Conservation (phyloP, 2,113 vertebrate species). For the Nesogale talazaci region DNA sequence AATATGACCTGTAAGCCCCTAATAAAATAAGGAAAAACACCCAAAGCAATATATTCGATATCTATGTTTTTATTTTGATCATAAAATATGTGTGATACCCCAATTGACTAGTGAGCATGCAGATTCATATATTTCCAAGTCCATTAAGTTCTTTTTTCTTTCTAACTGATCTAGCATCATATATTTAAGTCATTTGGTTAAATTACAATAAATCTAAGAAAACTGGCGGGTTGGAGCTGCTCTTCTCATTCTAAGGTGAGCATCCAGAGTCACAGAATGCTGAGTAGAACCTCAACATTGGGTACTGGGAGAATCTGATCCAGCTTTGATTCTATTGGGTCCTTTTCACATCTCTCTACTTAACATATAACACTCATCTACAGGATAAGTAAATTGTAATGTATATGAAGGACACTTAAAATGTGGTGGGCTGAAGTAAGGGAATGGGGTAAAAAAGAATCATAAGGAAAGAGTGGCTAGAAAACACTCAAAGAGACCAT, state of each 20-base stretch:
- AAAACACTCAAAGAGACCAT: not conserved
- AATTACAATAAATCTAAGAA: not conserved
- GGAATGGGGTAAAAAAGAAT: not conserved
- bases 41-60: not conserved
- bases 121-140: not conserved
- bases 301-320: not conserved
- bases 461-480: not conserved
- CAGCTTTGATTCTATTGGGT: not conserved
- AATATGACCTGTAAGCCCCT: too few species aligned
- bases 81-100: not conserved
- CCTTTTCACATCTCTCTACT: not conserved
- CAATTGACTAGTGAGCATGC: not conserved
- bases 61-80: conserved; percentile 28
- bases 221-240: not conserved
- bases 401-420: not conserved
- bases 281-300: not conserved
- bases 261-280: not conserved
- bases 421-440: not conserved
- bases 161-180: not conserved
- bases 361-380: not conserved
- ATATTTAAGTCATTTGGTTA: not conserved
- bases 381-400: not conserved
- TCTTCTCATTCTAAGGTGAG: not conserved
- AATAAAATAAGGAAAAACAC: not conserved
- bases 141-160: not conserved